Evolutionary conservation across 2,113 vertebrate genomes (phyloP).

Genomic region (Alethe diademata): DNA sequence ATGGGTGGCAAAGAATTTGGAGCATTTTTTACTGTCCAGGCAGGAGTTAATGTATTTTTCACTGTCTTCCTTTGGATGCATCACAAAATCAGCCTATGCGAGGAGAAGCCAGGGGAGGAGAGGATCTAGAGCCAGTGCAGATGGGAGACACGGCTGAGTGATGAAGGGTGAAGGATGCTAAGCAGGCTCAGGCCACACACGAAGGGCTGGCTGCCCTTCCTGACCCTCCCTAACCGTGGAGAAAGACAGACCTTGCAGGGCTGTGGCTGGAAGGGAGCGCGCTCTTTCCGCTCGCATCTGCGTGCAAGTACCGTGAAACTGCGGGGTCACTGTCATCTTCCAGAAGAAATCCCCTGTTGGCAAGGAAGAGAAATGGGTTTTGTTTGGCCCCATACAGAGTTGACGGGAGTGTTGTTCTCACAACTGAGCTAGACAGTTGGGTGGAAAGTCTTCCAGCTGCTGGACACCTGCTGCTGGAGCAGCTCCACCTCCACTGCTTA

Average conservation of each 20-base stretch:
- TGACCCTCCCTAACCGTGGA: background rate
- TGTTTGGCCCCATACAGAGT: accelerated
- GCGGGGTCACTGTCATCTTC: background rate
- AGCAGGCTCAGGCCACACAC: background rate
- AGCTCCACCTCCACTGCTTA: background rate
- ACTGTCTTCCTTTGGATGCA: background rate
- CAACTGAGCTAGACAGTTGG: background rate
- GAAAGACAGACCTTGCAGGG: background rate
- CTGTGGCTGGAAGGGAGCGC: background rate
- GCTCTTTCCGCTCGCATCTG: accelerated
- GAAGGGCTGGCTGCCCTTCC: background rate
- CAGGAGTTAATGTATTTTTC: background rate
- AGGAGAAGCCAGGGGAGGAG: background rate
- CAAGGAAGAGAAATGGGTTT: background rate
- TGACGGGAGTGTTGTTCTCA: background rate
- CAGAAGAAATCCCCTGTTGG: background rate
- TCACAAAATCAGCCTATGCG: background rate
- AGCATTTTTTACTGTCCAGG: background rate
- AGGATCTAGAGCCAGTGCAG: background rate
- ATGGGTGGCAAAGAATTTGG: background rate
- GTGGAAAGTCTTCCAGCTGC: background rate
- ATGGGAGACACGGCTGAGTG: background rate
- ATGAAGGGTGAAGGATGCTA: background rate
- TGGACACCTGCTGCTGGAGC: background rate
- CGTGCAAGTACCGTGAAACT: accelerated